Evolutionary conservation across 2,888 invertebrate genomes (phyloP), one percentile per base, ranked within the genome.

Genomic region (Chesias legatella): DNA sequence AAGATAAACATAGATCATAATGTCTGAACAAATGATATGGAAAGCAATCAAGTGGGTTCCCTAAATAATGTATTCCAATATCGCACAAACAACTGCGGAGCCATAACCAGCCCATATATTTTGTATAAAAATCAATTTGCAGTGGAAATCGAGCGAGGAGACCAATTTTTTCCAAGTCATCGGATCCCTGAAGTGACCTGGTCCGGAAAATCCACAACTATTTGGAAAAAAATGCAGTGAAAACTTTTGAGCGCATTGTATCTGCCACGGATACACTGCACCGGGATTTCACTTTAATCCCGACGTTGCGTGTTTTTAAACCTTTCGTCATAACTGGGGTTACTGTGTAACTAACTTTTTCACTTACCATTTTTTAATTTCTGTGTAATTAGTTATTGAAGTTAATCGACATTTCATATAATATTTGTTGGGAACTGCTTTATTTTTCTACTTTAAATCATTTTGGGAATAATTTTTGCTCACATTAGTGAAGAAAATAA

Each of bases 81-180:
- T 31, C 27, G 37, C 37, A 53, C 43, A 71, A 67, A 72, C 63
- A 57, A 48, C 52, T 26, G 51, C 44, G 43, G 54, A 54, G 48
- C 58, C 58, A 56, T 58, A 55, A 56, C 53, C 47, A 53, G 62
- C 59, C 69, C 60, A 68, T 69, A 81, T n/a, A n/a, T n/a, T n/a
- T n/a, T n/a, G n/a, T n/a, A n/a, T 78, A 80, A 82, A 84, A 84
- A 85, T 85, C 85, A 85, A 84, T 84, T 86, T 81, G 60, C 77
- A 73, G 75, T 79, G 80, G 69, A 83, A 86, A 85, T 84, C 82
- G 84, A 83, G 80, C 83, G 82, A 64, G 63, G 63, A 73, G 66
- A 72, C 80, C 82, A 70, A 82, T 81, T 73, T 69, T 80, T 86
- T 86, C 86, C 86, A 77, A 78, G 77, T 79, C 82, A 85, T 75